Evolutionary conservation across 1,140 invertebrate species (phyloP), one percentile per base, ranked within the genome.

Genomic region (Dolichoris vasculosae): DNA sequence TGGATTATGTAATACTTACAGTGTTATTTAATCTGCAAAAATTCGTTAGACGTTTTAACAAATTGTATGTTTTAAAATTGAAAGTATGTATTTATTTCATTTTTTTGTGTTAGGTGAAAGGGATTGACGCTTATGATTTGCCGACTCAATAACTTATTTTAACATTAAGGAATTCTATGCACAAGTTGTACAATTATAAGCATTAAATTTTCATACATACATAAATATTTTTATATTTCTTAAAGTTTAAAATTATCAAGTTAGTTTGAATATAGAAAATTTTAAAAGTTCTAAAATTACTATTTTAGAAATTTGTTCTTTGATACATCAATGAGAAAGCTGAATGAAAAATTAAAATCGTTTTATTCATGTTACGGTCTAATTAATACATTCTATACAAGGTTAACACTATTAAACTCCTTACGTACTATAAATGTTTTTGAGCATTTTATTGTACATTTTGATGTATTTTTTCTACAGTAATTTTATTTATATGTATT

Each of bases 361-460:
- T 32, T 30, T 2, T 23, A 23, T 75, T 35, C 73, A 17, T 32
- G 35, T 51, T 71, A 81, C 51, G 78, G 67, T 85, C 84, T 85
- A 80, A 75, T 85, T 85, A 80, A 40, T 75, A 67, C 38, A 75
- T 85, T 85, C 38, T 75, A 55, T 51, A 78, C 32, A 79, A 84
- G 59, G 83, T 40, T 76, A 51, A 30, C 26, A 46, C 75, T 79
- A 71, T 76, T 76, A 7, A 63, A n/a, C 63, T 69, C 26, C 40
- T 75, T 75, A 32, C 15, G 17, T 26, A 59, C 23, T 59, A 6
- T 2, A 59, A 7, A 26, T 26, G 23, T 51, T 26, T 2, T 59
- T 59, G 7, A 23, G 26, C 26, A 26, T 4, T 23, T 59, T 59
- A n/a, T n/a, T n/a, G n/a, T n/a, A n/a, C n/a, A n/a, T n/a, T n/a